Base-by-base conservation (phyloP, 1,140 invertebrate species). In the Bombus vancouverensis region DNA sequence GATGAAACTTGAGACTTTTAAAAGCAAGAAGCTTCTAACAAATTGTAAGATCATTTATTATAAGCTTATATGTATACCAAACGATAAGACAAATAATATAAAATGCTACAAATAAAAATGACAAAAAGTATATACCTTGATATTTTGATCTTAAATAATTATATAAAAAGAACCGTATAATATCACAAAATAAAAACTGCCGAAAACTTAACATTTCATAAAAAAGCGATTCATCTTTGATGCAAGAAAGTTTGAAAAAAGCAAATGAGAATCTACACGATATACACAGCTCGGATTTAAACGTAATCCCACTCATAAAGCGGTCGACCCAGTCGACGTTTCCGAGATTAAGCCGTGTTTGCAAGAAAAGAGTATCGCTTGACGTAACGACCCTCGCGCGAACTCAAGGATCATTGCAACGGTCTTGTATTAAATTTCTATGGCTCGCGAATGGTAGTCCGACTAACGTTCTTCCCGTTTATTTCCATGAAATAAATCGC, bases 301-400 rank as follows among this genome's bases (percentile, higher is more conserved):
- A 70, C 1, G 44, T 80, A 70, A 71, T 59, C 44, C 37, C 28
- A 25, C 28, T 47, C 42, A 59, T 65, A 68, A 79, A 25, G 15
- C 32, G 32, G 42, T 44, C 28, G 28, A 15, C 62, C 34, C 42
- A 65, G n/a, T 53, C 47, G 47, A 53, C 47, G 28, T 77, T 77
- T 57, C 73, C 81, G 28, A 68, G 73, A 77, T 83, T 78, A 78
- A 78, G 59, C 37, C 65, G 75, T 32, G 81, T 77, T 77, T 68
- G 47, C 74, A 68, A 83, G 74, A 47, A 77, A 53, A 28, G 22
- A 39, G 65, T 34, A 62, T 34, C 28, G 59, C n/a, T 39, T 68
- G 42, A 79, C n/a, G 6, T 68, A 4, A 70, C 62, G 47, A 47
- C 28, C 44, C 18, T 75, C 71, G 65, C 22, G 37, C 25, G n/a